Evolutionary conservation across 2,888 invertebrate genomes (phyloP).

Genomic region (Eupithecia tripunctaria): DNA sequence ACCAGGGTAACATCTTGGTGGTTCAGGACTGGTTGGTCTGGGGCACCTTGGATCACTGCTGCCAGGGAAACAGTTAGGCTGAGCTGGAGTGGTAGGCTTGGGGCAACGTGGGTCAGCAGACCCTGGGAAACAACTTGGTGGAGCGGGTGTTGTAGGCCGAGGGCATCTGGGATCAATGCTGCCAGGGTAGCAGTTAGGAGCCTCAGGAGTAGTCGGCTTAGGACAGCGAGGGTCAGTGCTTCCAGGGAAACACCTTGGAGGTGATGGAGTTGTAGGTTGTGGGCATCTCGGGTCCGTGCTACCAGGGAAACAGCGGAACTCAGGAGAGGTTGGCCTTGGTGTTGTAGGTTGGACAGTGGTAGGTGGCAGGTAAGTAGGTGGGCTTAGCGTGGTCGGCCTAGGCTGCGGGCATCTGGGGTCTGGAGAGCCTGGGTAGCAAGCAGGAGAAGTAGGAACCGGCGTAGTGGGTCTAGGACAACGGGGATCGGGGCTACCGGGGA

Average conservation of each 20-base stretch:
- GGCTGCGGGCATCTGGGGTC: slow-evolving; percentile 53
- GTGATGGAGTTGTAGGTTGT: slow-evolving; percentile 47
- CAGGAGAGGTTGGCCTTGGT: slow-evolving; percentile 45
- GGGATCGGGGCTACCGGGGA: slow-evolving; percentile 51
- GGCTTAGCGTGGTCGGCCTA: slow-evolving; percentile 18
- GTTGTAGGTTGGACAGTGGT: slow-evolving; percentile 45
- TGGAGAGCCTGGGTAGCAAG: slow-evolving; percentile 47
- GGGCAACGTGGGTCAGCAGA: slow-evolving; percentile 54
- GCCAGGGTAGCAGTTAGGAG: slow-evolving; percentile 48
- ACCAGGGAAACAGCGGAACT: slow-evolving; percentile 52
- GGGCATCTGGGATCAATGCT: slow-evolving; percentile 52
- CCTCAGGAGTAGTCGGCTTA: slow-evolving; percentile 46
- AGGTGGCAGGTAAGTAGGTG: slow-evolving; percentile 25
- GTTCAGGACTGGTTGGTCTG: slow-evolving; percentile 52
- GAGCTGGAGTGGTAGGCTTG: slow-evolving; percentile 49
- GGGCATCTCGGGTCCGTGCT: slow-evolving; percentile 65
- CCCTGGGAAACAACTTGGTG: slow-evolving; percentile 56
- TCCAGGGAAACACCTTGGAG: slow-evolving; percentile 43
- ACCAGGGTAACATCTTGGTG: slow-evolving; percentile 53
- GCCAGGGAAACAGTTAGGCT: slow-evolving; percentile 56
- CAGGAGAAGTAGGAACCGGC: slow-evolving; percentile 43
- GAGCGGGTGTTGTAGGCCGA: slow-evolving; percentile 47
- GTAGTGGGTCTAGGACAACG: slow-evolving; percentile 53
- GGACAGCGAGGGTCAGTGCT: slow-evolving; percentile 44
- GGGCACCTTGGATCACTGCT: slow-evolving; percentile 63